A percentile compares a stretch with the other conserved stretches of the same genome.
Conservation (phyloP, 2,888 invertebrate species). For the Drosophila eohydei region DNA sequence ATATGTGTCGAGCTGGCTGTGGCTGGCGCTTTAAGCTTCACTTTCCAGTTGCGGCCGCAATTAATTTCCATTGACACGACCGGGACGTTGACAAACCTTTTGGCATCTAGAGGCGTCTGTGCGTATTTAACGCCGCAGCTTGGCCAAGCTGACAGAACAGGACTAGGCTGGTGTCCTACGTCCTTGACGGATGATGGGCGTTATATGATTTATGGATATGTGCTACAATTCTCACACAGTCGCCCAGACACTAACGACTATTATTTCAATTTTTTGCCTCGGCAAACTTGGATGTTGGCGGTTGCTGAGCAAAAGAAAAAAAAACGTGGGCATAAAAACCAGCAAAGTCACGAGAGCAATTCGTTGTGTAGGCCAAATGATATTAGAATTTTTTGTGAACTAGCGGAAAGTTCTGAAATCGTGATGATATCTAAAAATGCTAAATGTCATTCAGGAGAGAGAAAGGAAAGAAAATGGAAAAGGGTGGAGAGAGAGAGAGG, state of each 20-base stretch:
- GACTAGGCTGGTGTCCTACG: constrained; percentile 5
- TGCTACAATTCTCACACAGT: neutral
- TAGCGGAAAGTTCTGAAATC: constrained; percentile 8
- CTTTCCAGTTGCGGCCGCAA: constrained; percentile 16
- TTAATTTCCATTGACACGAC: constrained; percentile 42
- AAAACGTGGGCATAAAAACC: neutral
- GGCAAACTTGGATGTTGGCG: constrained; percentile 5
- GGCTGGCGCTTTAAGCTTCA: neutral
- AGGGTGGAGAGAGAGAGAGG: neutral
- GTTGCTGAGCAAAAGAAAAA: constrained; percentile 1
- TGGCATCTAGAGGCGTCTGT: constrained; percentile 25
- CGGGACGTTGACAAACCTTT: constrained; percentile 26
- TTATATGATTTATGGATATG: constrained; percentile 52
- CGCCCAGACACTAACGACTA: constrained; percentile 7
- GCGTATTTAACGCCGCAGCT: constrained; percentile 28
- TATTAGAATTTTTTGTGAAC: constrained; percentile 17
- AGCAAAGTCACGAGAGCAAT: constrained; percentile 28
- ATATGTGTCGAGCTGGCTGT: neutral
- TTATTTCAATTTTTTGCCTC: constrained; percentile 14
- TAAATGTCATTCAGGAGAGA: constrained; percentile 18
- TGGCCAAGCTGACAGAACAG: constrained; percentile 15
- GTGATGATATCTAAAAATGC: constrained; percentile 5
- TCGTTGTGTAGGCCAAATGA: constrained; percentile 9
- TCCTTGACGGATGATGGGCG: constrained; percentile 53
- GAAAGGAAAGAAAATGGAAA: neutral